Conservation (phyloP, 1,140 invertebrate genomes). For the Myzus persicae region DNA sequence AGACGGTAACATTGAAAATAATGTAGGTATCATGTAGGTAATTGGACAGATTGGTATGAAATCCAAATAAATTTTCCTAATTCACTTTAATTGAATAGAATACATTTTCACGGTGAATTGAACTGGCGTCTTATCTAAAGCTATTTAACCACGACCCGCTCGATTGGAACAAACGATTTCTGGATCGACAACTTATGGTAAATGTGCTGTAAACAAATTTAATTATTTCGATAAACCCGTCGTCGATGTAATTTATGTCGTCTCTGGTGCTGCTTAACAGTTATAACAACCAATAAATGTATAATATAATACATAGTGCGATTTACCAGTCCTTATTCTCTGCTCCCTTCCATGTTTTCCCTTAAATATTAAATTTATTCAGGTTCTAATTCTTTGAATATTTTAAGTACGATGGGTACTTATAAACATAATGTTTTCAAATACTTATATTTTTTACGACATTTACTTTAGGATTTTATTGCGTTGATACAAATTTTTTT, state of each 20-base stretch:
- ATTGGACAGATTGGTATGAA: background rate
- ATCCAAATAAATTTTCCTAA: background rate
- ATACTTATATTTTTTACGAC: background rate
- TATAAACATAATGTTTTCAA: background rate
- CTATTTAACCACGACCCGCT: background rate
- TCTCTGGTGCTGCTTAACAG: background rate
- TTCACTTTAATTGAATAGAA: background rate
- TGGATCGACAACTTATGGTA: background rate
- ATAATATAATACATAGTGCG: background rate
- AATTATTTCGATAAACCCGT: slow-evolving; percentile 12
- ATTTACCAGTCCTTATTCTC: background rate
- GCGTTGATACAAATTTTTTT: too few relatives aligned
- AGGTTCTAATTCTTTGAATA: background rate
- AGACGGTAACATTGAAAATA: background rate
- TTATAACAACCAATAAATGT: background rate
- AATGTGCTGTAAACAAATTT: slow-evolving; percentile 40
- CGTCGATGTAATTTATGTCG: background rate
- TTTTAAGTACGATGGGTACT: background rate
- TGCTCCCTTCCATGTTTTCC: background rate
- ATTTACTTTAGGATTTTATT: background rate
- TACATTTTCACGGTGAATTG: background rate
- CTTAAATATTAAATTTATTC: background rate
- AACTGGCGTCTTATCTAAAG: background rate
- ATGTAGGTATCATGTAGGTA: background rate
- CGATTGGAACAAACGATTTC: background rate